Base-by-base conservation (phyloP, 2,113 vertebrate genomes). In the Salvelinus namaycush region DNA sequence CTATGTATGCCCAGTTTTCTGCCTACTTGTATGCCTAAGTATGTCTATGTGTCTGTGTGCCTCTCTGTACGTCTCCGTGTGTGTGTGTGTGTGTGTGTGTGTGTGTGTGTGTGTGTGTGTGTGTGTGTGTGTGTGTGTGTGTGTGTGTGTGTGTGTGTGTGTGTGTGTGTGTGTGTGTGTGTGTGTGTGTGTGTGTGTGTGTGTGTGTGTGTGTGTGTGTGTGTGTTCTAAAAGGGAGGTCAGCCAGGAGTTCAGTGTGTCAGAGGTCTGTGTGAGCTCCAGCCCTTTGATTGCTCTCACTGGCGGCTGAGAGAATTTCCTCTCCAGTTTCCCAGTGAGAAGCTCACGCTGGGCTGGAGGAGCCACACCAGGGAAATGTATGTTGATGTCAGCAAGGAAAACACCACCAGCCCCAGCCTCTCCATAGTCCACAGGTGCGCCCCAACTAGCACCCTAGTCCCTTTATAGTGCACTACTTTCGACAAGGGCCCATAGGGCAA, bases 301-400 rank as follows among this genome's bases (percentile, higher is more conserved):
- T 87, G 29, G 91, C 81, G 88, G 86, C 82, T 88, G 77, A 0
- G 88, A 91, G 90, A 92, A 89, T 90, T 90, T 89, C 84, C 90
- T 93, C 87, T 84, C 89, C 72, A 83, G 90, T 80, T 91, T 92
- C 89, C 87, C 89, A 89, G 86, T 79, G 87, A 85, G 78, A 89
- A 84, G 80, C 86, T 80, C 93, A 89, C 13, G 93, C 93, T 93
- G 93, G 82, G 92, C 88, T 73, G 86, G 84, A 84, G 88, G 91
- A 88, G 88, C 88, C 81, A 81, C 81, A 82, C 89, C 88, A 88
- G 83, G 84, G 90, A 94, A 92, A 94, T 93, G 93, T 92, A 93
- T 94, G 93, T 93, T 93, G 90, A 93, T 93, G 93, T 94, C 94
- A 94, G 93, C 93, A 94, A 92, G 90, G 92, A 94, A 94, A 94